Evolutionary conservation across 2,113 vertebrate genomes (phyloP), one percentile per base, ranked within the genome.

Genomic region (Andinoacara biseriatus): DNA sequence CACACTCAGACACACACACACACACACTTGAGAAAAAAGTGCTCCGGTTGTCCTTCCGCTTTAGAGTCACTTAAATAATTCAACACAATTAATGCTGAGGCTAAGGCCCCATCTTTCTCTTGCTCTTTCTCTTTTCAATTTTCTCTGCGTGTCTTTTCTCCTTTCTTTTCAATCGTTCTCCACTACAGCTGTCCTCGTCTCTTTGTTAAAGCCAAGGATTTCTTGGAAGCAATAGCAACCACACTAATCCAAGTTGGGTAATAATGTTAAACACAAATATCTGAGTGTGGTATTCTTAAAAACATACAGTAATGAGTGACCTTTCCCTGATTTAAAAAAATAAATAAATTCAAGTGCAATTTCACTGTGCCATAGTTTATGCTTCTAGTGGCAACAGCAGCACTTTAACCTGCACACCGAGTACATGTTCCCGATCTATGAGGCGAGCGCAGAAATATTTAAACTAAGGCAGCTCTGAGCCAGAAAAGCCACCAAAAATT

Each of bases 41-140:
- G 79, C 88, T 86, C 79, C 56, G 69, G 81, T 75, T 78, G 84
- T 84, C 80, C 88, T 81, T 76, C 85, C 88, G 80, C 89, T 87
- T 91, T 67, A 56, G 83, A 86, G 82, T 87, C 77, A 86, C 85
- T 85, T 95, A 88, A 95, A 95, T 95, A 91, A 95, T 95, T 95
- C 90, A 95, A 88, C 88, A 83, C 86, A 91, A 92, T 95, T 95
- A 94, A 91, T 76, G 84, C 82, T 29, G 57, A 54, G 78, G 82
- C 86, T 72, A 78, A 81, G 81, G 88, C 82, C 80, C 35, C 78
- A 75, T 85, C 86, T 86, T 76, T 43, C 58, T 20, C 40, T 78
- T 22, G 69, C 60, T 56, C 31, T 35, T 29, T 59, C 40, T 38
- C 20, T 54, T 38, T n/a, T 65, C 76, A 80, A 54, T 77, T 89